phyloP scores from a whole-genome alignment of 2,888 invertebrate genomes.

The Mythimna vitellina region DNA sequence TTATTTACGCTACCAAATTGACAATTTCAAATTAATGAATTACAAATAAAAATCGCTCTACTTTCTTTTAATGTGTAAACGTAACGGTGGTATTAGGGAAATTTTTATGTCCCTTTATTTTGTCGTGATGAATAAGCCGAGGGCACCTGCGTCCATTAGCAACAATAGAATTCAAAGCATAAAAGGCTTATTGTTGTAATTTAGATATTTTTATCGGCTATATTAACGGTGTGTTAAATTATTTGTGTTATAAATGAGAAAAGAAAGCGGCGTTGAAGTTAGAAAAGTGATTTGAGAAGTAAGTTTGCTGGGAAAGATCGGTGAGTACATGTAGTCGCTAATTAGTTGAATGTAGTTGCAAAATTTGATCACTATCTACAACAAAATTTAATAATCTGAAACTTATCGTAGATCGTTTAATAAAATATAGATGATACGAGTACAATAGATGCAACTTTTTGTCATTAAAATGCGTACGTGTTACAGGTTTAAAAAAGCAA shows the following conservation, averaged over 20 bases:
- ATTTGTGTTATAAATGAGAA: conserved; percentile 45
- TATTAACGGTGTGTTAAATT: conserved; percentile 49
- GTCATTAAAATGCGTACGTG: neutral
- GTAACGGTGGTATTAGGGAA: conserved; percentile 55
- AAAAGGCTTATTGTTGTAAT: conserved; percentile 66
- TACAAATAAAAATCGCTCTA: conserved; percentile 46
- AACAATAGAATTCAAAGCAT: conserved; percentile 72
- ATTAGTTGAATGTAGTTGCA: conserved; percentile 20
- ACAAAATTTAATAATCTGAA: neutral
- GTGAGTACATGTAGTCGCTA: conserved; percentile 62
- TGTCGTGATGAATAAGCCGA: conserved; percentile 52
- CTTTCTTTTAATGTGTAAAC: conserved; percentile 56
- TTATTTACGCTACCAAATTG: conserved; percentile 79
- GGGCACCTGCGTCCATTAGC: conserved; percentile 68
- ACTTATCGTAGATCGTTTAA: neutral
- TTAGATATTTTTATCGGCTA: conserved; percentile 52
- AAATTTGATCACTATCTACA: neutral
- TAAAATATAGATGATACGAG: too few species aligned
- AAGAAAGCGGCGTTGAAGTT: conserved; percentile 43
- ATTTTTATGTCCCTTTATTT: conserved; percentile 61
- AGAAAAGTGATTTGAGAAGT: conserved; percentile 54
- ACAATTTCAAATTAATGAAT: conserved; percentile 70
- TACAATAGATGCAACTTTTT: neutral
- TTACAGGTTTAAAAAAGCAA: neutral
- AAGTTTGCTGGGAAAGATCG: conserved; percentile 57